These are phyloP conservation scores for roundworm (Caenorhabditis elegans) DNA, from an alignment of 1,140 invertebrate genomes.

Conservation along the genomic window WBcel235 BX284602.5:7997501-7998000, in stretches of 20 bases:
- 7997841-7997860: neutral
- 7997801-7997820: constrained; percentile 15
- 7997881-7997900: neutral
- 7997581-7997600: constrained; percentile 61
- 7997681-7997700: neutral
- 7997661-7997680: neutral
- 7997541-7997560: constrained; percentile 66
- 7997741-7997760: neutral
- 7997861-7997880: neutral
- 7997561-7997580: constrained; percentile 67
- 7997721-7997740: neutral
- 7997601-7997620: neutral
- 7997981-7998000: constrained; percentile 15
- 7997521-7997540: constrained; percentile 68
- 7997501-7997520: constrained; percentile 69
- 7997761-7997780: neutral
- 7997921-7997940: constrained; percentile 15
- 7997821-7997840: neutral
- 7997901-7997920: neutral
- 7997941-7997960: neutral
- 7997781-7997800: neutral
- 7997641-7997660: neutral
- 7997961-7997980: neutral
- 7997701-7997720: neutral
- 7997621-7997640: neutral